A percentile compares a stretch with the other conserved stretches of the same genome.
Evolutionary conservation across 2,888 invertebrate species (phyloP).

Genomic region (Exephanes ischioxanthus): DNA sequence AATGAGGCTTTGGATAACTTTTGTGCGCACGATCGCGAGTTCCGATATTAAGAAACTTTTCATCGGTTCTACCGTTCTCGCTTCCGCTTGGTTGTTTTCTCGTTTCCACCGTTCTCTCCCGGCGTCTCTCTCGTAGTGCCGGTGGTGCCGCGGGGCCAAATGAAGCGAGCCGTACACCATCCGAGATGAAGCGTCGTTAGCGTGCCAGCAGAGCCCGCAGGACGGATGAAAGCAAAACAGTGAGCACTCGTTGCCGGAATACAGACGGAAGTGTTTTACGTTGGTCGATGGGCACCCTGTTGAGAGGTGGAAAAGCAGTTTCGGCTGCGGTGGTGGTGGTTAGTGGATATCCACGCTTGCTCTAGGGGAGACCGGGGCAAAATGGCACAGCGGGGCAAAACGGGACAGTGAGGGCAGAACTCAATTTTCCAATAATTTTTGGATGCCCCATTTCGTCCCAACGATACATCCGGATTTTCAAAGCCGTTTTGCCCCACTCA

Average conservation of each 20-base stretch:
- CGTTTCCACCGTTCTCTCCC: not conserved
- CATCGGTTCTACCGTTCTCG: slow-evolving; percentile 73
- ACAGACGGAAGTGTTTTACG: slow-evolving; percentile 71
- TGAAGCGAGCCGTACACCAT: slow-evolving; percentile 62
- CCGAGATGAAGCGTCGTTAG: slow-evolving; percentile 72
- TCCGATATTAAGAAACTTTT: slow-evolving; percentile 83
- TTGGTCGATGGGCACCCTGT: slow-evolving; percentile 61
- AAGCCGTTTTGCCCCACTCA: too few species aligned
- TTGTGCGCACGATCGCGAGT: slow-evolving; percentile 64
- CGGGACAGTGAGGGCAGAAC: too few species aligned
- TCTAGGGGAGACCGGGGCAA: too few species aligned
- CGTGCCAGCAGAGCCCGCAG: slow-evolving; percentile 61
- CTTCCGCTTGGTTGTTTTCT: slow-evolving; percentile 39
- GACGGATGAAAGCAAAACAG: slow-evolving; percentile 80
- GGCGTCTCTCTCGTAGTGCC: not conserved
- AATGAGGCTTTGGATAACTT: slow-evolving; percentile 61
- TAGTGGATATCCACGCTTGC: slow-evolving; percentile 2
- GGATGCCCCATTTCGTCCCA: too few species aligned
- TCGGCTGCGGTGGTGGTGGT: slow-evolving; percentile 3
- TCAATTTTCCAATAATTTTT: too few species aligned
- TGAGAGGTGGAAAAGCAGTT: slow-evolving; percentile 38
- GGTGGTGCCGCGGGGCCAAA: slow-evolving; percentile 55
- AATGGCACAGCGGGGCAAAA: too few species aligned
- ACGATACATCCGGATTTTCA: too few species aligned
- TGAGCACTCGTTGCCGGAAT: slow-evolving; percentile 72